Evolutionary conservation across 2,888 invertebrate species (phyloP).

Genomic region (Nesidiocoris tenuis): DNA sequence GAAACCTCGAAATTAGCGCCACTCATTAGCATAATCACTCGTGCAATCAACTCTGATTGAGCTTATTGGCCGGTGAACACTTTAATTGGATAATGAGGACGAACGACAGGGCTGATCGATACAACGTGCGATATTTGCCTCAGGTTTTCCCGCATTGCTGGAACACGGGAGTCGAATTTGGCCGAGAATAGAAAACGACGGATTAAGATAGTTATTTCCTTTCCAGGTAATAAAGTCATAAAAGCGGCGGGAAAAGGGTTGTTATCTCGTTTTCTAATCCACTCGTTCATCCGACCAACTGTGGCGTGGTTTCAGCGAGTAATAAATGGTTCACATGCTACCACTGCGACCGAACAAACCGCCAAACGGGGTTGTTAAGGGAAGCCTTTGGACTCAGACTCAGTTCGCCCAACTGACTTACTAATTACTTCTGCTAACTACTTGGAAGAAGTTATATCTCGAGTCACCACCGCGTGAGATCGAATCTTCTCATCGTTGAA

Average conservation of each 20-base stretch:
- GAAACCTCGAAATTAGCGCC: not conserved
- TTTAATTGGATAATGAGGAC: not conserved
- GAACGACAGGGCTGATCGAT: no score
- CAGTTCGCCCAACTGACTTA: slow-evolving; percentile 3
- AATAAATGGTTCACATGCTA: not conserved
- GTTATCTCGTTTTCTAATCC: not conserved
- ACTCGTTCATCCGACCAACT: not conserved
- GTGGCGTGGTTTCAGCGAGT: not conserved
- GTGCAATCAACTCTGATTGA: not conserved
- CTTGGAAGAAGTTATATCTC: slow-evolving; percentile 17
- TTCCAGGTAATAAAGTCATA: no score
- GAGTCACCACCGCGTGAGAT: not conserved
- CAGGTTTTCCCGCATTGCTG: no score
- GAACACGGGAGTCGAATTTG: no score
- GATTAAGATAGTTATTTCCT: no score
- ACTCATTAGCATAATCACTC: not conserved
- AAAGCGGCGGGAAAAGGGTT: not conserved
- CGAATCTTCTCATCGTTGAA: not conserved
- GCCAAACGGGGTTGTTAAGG: not conserved
- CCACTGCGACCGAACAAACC: not conserved
- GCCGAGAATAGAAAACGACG: no score
- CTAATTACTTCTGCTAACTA: slow-evolving; percentile 27
- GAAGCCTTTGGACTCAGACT: not conserved
- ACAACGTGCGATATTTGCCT: no score
- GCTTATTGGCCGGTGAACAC: not conserved